A percentile compares a stretch with the other conserved stretches of the same genome.
These are phyloP conservation scores for Argyrosomus japonicus DNA, from an alignment of 2,113 vertebrate genomes.

Conservation along the genomic window DNA sequence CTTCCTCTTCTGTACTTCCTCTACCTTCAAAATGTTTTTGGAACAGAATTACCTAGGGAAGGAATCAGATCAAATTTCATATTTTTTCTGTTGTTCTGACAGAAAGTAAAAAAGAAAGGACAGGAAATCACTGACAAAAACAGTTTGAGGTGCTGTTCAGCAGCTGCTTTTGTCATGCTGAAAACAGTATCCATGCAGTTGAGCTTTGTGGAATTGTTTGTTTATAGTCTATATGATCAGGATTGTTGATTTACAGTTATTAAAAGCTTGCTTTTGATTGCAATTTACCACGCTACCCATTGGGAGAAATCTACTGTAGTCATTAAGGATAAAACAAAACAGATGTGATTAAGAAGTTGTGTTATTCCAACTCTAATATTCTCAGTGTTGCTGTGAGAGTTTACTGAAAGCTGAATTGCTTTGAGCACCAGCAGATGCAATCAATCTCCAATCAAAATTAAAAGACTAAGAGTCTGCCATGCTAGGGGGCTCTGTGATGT, in stretches of 20 bases:
- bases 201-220: background rate
- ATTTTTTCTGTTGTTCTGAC: conserved; percentile 57
- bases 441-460: background rate
- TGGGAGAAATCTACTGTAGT: background rate
- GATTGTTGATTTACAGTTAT: background rate
- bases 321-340: background rate
- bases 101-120: conserved; percentile 41
- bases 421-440: background rate
- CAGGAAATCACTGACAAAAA: conserved; percentile 47
- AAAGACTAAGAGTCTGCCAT: background rate
- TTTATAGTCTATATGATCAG: background rate
- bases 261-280: background rate
- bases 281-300: background rate
- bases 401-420: background rate
- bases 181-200: background rate
- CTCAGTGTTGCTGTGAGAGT: background rate
- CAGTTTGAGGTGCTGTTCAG: conserved; percentile 19
- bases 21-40: conserved; percentile 43
- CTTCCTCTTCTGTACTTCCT: conserved; percentile 33
- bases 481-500: background rate
- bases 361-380: background rate
- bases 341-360: background rate
- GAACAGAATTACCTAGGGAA: conserved; percentile 48
- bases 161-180: conserved; percentile 20
- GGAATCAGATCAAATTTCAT: conserved; percentile 47